phyloP scores from a whole-genome alignment of 2,888 invertebrate genomes.

The Synanthedon vespiformis region DNA sequence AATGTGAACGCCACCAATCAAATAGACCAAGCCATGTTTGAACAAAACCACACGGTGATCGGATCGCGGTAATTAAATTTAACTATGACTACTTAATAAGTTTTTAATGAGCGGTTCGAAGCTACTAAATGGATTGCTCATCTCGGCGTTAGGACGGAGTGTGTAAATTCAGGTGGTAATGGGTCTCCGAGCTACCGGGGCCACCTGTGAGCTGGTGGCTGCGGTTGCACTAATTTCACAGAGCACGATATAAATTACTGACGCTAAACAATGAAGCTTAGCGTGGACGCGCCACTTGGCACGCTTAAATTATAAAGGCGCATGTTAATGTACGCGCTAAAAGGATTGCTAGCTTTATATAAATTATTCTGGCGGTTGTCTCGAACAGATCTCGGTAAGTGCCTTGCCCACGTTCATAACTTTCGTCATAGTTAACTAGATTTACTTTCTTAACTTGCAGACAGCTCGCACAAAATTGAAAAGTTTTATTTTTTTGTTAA shows the following conservation, averaged over 20 bases:
- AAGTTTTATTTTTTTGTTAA: background rate
- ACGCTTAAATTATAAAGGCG: constrained; percentile 33
- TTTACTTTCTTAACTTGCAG: background rate
- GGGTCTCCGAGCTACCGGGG: constrained; percentile 27
- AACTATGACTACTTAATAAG: constrained; percentile 24
- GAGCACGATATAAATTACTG: constrained; percentile 59
- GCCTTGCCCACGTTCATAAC: constrained; percentile 5
- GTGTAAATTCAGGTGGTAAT: constrained; percentile 2
- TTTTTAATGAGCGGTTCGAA: constrained; percentile 48
- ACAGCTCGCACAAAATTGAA: background rate
- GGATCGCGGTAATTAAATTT: background rate
- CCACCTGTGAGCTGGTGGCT: constrained; percentile 41
- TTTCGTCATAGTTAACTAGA: constrained; percentile 6
- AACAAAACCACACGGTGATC: no score
- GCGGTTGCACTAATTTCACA: constrained; percentile 46
- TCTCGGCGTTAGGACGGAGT: constrained; percentile 28
- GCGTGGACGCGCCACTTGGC: constrained; percentile 12
- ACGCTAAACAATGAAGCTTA: constrained; percentile 48
- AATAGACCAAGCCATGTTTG: no score
- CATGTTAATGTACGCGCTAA: constrained; percentile 26
- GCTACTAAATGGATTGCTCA: constrained; percentile 45
- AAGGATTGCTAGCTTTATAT: constrained; percentile 36
- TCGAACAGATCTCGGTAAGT: constrained; percentile 7
- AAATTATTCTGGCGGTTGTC: constrained; percentile 17
- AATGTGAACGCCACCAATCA: no score